phyloP scores from a whole-genome alignment of 2,113 vertebrate genomes.

The Lophura nycthemera region DNA sequence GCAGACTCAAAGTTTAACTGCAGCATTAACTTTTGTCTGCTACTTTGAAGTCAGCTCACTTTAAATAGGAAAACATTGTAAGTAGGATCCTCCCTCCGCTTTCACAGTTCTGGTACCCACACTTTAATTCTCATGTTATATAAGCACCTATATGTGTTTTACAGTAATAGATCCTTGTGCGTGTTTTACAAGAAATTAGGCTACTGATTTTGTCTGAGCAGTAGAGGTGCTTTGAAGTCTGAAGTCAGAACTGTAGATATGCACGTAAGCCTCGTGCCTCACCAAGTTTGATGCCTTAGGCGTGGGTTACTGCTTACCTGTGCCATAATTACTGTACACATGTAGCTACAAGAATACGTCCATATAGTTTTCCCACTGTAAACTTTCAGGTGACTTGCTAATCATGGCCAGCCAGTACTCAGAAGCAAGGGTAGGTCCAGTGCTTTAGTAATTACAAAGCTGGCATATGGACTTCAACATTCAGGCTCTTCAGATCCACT shows the following conservation, averaged over 20 bases:
- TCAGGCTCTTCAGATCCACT: not conserved
- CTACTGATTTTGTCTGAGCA: conserved; percentile 70
- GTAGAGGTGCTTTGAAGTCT: conserved; percentile 65
- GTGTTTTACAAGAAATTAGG: conserved; percentile 46
- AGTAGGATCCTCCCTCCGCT: not conserved
- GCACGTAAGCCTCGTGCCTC: conserved; percentile 62
- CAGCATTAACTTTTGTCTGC: not conserved
- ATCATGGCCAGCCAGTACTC: not conserved
- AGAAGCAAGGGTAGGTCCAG: not conserved
- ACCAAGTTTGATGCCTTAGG: conserved; percentile 62
- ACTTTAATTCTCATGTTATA: not conserved
- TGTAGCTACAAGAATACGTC: conserved; percentile 65
- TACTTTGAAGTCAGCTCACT: not conserved
- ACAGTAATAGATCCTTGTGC: not conserved
- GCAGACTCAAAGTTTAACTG: not conserved
- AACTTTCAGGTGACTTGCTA: conserved; percentile 49
- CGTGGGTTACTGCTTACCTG: conserved; percentile 57
- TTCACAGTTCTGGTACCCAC: not conserved
- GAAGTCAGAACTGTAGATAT: conserved; percentile 37
- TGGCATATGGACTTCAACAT: not conserved
- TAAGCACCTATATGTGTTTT: not conserved
- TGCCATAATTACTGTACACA: conserved; percentile 47
- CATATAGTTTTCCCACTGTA: conserved; percentile 61
- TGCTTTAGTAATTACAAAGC: not conserved
- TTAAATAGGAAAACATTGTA: not conserved